Conservation (phyloP, 2,797 vertebrate species). For the Anas georgica region DNA sequence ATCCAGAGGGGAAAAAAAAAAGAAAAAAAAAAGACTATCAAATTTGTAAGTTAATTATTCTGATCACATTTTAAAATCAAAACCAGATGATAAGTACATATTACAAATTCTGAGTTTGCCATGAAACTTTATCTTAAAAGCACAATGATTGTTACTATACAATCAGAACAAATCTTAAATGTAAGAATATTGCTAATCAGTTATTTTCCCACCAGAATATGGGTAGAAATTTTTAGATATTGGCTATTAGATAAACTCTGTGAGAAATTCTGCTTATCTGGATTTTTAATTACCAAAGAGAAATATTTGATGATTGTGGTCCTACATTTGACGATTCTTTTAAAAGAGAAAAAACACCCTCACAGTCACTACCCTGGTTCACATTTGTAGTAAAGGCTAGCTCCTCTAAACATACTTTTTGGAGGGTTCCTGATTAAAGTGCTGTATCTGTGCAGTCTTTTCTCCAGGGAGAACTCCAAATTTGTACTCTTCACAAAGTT, state of each 20-base stretch:
- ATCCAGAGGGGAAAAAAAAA: not conserved
- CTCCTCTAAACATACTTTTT: not conserved
- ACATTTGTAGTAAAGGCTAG: not conserved
- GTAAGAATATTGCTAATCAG: not conserved
- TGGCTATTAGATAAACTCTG: not conserved
- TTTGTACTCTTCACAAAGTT: not conserved
- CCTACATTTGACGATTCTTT: not conserved
- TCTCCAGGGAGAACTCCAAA: not conserved
- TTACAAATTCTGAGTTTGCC: not conserved
- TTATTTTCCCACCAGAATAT: not conserved
- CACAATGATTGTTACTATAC: not conserved
- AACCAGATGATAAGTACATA: not conserved
- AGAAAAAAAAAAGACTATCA: not conserved
- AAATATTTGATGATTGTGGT: not conserved
- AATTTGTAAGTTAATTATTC: not conserved
- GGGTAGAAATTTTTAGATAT: not conserved
- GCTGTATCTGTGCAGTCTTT: not conserved
- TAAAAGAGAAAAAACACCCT: not conserved
- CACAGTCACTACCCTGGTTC: rapidly evolving
- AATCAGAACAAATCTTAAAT: not conserved
- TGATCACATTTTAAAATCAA: not conserved
- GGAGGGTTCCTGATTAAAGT: not conserved
- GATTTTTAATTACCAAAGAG: not conserved
- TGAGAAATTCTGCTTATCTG: not conserved
- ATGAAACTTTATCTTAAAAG: not conserved